Evolutionary conservation across 2,888 invertebrate genomes (phyloP).

Genomic region (Phortica okadai): DNA sequence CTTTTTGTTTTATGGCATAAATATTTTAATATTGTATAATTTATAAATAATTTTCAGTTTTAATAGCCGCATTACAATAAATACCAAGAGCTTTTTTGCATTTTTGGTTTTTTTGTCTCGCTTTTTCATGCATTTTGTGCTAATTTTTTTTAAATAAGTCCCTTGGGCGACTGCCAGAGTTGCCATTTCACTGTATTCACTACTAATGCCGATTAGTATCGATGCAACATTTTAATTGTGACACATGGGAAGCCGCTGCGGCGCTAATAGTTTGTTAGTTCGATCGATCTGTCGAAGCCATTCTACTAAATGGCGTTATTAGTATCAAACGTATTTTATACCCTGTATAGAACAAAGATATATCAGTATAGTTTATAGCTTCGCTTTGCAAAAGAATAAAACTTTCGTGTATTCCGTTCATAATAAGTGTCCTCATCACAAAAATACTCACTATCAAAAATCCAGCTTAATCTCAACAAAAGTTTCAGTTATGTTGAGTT

Average conservation of each 20-base stretch:
- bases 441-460: too few relatives aligned
- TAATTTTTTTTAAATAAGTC: slow-evolving; percentile 26
- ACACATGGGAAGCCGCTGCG: slow-evolving; percentile 17
- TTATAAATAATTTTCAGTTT: slow-evolving; percentile 30
- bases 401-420: too few relatives aligned
- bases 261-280: slow-evolving; percentile 22
- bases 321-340: background rate
- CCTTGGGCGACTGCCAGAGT: slow-evolving; percentile 22
- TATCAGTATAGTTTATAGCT: too few relatives aligned
- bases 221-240: slow-evolving; percentile 27
- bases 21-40: slow-evolving; percentile 30
- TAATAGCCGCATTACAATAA: slow-evolving; percentile 30
- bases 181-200: slow-evolving; percentile 8
- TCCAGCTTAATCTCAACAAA: too few relatives aligned
- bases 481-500: too few relatives aligned
- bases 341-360: too few relatives aligned
- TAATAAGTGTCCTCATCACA: too few relatives aligned
- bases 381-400: too few relatives aligned
- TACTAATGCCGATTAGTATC: slow-evolving; percentile 30
- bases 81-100: background rate
- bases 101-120: background rate
- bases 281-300: background rate
- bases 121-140: slow-evolving; percentile 3
- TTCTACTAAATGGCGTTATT: background rate
- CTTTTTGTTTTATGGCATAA: slow-evolving; percentile 3